Evolutionary conservation across 2,113 vertebrate genomes (phyloP), one percentile per base, ranked within the genome.

Genomic region (Mesembrinibis cayennensis): DNA sequence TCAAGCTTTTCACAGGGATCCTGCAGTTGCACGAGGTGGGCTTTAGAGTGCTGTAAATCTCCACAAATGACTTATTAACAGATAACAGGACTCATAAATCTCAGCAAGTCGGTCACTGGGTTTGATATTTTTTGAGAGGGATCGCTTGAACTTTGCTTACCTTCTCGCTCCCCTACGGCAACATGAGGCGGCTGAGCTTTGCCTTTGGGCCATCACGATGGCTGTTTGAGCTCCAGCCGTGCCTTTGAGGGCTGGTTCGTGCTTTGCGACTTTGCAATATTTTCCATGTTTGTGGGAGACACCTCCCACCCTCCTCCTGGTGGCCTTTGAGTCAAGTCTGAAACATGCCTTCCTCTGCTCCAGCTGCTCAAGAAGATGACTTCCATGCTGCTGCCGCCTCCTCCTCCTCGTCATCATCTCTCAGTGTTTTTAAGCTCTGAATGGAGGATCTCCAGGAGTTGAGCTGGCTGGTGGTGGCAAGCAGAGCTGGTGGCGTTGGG

Each of bases 1-100:
- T 13, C 16, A 6, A 1, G 38, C 23, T 78, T 16, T 61, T 17
- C 0, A 0, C 0, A 18, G 72, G 38, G 17, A 10, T 47, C n/a
- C 27, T 1, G 1, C 16, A 3, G 1, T 5, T 19, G 61, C 30
- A 6, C 0, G 0, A 3, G 32, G 23, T 47, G 61, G 40, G 50
- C 44, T 80, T 87, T 44, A 8, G 10, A 12, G 27, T 4, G 58
- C 80, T 62, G 59, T 4, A 7, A 5, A 2, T 27, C 15, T 47
- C 42, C 74, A 27, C 34, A 42, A 7, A 7, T 2, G 12, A 19
- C 8, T 47, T 7, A 3, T 1, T 50, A 16, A 11, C 19, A 22
- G 42, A 5, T 5, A 52, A 6, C 9, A 44, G 53, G 74, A 3
- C 23, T 85, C 14, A 3, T 21, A 40, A 6, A 18, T 16, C 65